Conservation (phyloP, 2,888 invertebrate species). For the Mythimna albipuncta region DNA sequence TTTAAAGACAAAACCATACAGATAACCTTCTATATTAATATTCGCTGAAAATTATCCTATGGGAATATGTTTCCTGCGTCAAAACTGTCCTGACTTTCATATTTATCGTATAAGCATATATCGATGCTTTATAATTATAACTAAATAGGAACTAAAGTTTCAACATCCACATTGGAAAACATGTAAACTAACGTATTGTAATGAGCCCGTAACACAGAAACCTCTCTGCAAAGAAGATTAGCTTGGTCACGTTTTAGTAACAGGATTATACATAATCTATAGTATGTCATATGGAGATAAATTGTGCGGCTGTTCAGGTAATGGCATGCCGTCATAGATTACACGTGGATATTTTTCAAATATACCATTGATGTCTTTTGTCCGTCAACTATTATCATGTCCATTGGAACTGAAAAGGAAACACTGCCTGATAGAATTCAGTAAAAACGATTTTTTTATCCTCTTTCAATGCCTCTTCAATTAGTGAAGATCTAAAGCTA, state of each 20-base stretch:
- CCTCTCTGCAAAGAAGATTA: slow-evolving; percentile 71
- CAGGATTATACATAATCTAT: slow-evolving; percentile 70
- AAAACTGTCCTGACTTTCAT: too few species aligned
- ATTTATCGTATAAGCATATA: too few species aligned
- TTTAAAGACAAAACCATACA: too few species aligned
- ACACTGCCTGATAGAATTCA: not conserved
- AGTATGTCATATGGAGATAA: slow-evolving; percentile 66
- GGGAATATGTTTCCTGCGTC: too few species aligned
- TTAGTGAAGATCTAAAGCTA: too few species aligned
- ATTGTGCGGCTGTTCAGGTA: slow-evolving; percentile 47
- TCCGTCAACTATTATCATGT: not conserved
- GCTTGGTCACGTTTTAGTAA: slow-evolving; percentile 73
- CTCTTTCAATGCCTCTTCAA: too few species aligned
- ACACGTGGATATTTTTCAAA: slow-evolving; percentile 23
- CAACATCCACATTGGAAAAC: slow-evolving; percentile 37
- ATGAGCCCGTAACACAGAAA: slow-evolving; percentile 65
- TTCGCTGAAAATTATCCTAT: too few species aligned
- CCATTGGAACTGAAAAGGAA: not conserved
- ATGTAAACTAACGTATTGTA: slow-evolving; percentile 51
- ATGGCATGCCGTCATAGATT: slow-evolving; percentile 39
- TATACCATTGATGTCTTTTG: not conserved
- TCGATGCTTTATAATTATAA: not conserved
- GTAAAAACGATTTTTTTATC: rapidly evolving
- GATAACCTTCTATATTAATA: too few species aligned
- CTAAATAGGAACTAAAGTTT: slow-evolving; percentile 26